Evolutionary conservation across 2,797 vertebrate genomes (phyloP), one percentile per base, ranked within the genome.

Genomic region (Gallirallus australis): DNA sequence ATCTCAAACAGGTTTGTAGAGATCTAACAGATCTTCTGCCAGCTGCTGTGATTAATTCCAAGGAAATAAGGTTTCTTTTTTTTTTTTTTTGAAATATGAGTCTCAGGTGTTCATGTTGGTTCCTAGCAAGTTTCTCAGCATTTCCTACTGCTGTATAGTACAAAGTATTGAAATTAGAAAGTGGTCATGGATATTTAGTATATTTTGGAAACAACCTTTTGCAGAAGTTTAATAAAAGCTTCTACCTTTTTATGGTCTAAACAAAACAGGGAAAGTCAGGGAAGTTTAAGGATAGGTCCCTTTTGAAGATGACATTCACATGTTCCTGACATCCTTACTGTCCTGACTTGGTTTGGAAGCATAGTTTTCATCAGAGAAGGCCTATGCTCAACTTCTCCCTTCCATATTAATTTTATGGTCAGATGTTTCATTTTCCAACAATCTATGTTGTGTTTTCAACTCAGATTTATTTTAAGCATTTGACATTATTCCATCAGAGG

Each of bases 371-470:
- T 69, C 82, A 82, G 31, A 84, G 59, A 60, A 84, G 23, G 19
- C 9, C 50, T 81, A 42, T 27, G 47, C 70, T 87, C 60, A 91
- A 24, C 17, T 66, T 75, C 27, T 66, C 12, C 45, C 25, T 90
- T 85, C 6, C 3, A 30, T 9, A 31, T 59, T 82, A 90, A 89
- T 86, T 84, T 91, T 72, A 85, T 64, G 60, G 48, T 48, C 33
- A 60, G 61, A 65, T 70, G n/a, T 39, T 76, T 81, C 53, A 33
- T 86, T 90, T 94, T 75, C 59, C 63, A 93, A 42, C 24, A 70
- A 33, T 7, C 35, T 50, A 4, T 39, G 20, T 7, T 53, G 20
- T 42, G 56, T 64, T 78, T 89, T 85, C 39, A 82, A 19, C n/a
- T 72, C 20, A 20, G n/a, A 64, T 81, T 89, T 92, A 50, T 79